Evolutionary conservation across 2,113 vertebrate genomes (phyloP), one percentile per base, ranked within the genome.

Genomic region (Junco hyemalis): DNA sequence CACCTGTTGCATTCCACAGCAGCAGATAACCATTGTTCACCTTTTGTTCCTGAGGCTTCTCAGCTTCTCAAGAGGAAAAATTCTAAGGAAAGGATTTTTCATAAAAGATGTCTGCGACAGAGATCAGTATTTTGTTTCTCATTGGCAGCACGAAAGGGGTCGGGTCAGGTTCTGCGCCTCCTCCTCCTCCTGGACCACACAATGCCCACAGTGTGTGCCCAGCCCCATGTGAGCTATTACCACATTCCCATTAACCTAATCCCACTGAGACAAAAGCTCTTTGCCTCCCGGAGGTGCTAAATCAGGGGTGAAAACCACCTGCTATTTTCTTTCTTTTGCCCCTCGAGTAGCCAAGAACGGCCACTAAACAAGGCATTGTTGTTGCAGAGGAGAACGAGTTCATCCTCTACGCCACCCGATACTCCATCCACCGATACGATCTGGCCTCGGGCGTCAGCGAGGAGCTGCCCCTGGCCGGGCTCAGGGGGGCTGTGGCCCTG

Each of bases 321-420:
- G n/a, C 36, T 40, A 0, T 61, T 84, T 31, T 31, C 44, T 36
- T 31, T 12, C 36, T 57, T 38, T n/a, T 42, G 26, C 36, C 45
- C 50, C 53, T 20, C 2, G 20, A 94, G 61, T 26, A 29, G 48
- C 66, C 36, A 1, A 5, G 31, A 77, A 7, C 0, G 1, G 28
- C 31, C 21, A 8, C 84, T 76, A 24, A 88, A 33, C 17, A 17
- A 86, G 24, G 54, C 36, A 8, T 64, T 95, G n/a, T 97, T 54
- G 73, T 69, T 93, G 79, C 96, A 99, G 99, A 99, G 97, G 99
- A 99, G 97, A 99, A 99, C 5, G 99, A 99, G 96, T 99, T 99
- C 95, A 99, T 99, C 93, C 97, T 99, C 81, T 99, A 99, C 0
- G 98, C 99, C 9, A 98, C 98, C 86, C 98, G 99, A 44, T 99